A percentile compares a stretch with the other conserved stretches of the same genome.
phyloP scores from a whole-genome alignment of 2,888 invertebrate species.

The Pocota personata region DNA sequence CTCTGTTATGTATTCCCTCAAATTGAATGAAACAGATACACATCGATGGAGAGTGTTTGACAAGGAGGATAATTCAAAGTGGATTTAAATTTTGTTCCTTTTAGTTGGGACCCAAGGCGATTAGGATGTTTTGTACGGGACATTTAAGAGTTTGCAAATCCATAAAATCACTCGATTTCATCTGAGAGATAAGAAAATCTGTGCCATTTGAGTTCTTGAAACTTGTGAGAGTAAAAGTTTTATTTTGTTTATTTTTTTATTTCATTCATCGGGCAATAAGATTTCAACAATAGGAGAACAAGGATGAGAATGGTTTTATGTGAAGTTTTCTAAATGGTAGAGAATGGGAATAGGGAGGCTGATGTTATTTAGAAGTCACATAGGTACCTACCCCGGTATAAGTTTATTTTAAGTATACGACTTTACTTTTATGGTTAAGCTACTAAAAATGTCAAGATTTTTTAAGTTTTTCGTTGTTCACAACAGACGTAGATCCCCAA shows the following conservation, averaged over 20 bases:
- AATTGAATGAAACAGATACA: neutral
- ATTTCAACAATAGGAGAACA: neutral
- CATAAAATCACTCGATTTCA: slow-evolving; percentile 12
- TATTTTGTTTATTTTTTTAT: neutral
- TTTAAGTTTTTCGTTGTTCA: neutral
- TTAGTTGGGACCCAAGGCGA: neutral
- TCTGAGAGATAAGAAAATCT: neutral
- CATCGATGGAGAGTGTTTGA: neutral
- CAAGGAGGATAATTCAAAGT: neutral
- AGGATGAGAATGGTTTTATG: neutral
- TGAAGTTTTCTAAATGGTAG: neutral
- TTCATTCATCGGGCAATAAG: neutral
- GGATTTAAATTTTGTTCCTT: neutral
- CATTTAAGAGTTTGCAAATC: slow-evolving; percentile 2
- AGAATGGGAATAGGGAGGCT: neutral
- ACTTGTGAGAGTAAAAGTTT: neutral
- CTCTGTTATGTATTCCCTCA: neutral
- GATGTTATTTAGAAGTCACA: neutral
- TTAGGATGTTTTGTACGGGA: slow-evolving; percentile 11
- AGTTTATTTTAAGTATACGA: neutral
- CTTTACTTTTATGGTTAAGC: neutral
- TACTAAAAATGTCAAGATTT: neutral
- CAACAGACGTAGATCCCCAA: neutral
- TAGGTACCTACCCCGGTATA: neutral
- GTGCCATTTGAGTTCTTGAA: neutral